These are phyloP conservation scores for Odontocolon sp. DNA, from an alignment of 2,888 invertebrate species.

Conservation along the genomic window DNA sequence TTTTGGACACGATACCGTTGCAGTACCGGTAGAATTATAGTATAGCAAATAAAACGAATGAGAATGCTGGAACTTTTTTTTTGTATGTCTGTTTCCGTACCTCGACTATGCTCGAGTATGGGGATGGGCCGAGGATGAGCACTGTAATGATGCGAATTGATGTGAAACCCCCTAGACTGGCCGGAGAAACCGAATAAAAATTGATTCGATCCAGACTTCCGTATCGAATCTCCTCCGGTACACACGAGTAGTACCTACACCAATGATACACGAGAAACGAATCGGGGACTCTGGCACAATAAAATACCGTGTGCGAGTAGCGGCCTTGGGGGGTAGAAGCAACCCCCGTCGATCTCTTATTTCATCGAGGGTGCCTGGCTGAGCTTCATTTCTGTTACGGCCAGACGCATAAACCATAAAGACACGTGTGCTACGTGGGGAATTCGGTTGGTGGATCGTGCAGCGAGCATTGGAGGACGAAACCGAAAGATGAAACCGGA, in stretches of 20 bases:
- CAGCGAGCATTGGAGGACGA: not conserved
- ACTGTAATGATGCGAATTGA: conserved; percentile 33
- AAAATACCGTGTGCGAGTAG: conserved; percentile 62
- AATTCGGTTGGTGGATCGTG: conserved; percentile 27
- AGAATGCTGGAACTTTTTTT: not conserved
- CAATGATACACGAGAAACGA: conserved; percentile 27
- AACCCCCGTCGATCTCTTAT: conserved; percentile 40
- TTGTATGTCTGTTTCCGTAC: not conserved
- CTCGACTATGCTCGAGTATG: not conserved
- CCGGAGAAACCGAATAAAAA: conserved; percentile 42
- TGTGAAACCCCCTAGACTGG: not conserved
- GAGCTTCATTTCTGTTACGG: conserved; percentile 48
- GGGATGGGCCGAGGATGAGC: not conserved
- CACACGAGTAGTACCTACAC: not conserved
- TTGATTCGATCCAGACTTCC: conserved; percentile 47
- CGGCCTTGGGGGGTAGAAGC: not conserved
- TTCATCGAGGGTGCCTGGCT: conserved; percentile 26
- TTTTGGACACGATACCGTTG: conserved; percentile 13
- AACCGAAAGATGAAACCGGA: conserved; percentile 8
- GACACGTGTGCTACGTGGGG: conserved; percentile 62
- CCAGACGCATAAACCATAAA: conserved; percentile 74
- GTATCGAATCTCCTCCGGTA: conserved; percentile 46
- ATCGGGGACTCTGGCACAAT: conserved; percentile 56
- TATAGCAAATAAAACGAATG: not conserved
- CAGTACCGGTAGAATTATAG: conserved; percentile 1